Percentiles rank a stretch among this genome's conserved stretches.
phyloP scores from a whole-genome alignment of 2,797 vertebrate species.

The Yasuhikotakia modesta region DNA sequence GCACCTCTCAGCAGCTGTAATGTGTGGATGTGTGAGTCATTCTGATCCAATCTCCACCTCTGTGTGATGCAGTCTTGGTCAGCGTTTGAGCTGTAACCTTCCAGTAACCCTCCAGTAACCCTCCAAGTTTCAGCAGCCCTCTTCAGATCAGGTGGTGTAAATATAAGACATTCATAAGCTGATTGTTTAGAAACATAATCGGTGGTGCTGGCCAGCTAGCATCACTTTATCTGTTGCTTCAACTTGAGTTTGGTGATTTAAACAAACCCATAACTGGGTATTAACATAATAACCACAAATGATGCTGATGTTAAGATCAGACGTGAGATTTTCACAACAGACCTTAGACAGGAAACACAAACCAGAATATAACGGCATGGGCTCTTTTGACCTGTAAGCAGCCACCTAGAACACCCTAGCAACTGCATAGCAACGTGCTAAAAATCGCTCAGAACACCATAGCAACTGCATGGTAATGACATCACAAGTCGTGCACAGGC shows the following conservation, averaged over 20 bases:
- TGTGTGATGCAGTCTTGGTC: conserved; percentile 24
- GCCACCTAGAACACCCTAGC: background rate
- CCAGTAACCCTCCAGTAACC: no score
- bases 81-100: conserved; percentile 9
- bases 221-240: no score
- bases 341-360: no score
- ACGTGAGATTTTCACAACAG: background rate
- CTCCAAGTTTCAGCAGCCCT: conserved; percentile 14
- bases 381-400: no score
- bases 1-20: conserved; percentile 34
- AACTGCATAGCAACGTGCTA: conserved; percentile 24
- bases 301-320: background rate
- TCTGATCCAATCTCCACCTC: conserved; percentile 40
- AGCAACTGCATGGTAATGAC: background rate
- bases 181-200: conserved; percentile 1
- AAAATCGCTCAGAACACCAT: background rate
- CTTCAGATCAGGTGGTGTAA: background rate
- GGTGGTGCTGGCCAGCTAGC: background rate
- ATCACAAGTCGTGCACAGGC: no score
- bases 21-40: conserved; percentile 41
- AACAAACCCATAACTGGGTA: no score
- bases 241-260: no score
- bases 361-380: background rate
- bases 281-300: no score
- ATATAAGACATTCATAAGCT: background rate